A percentile compares a stretch with the other conserved stretches of the same genome.
These are phyloP conservation scores for Ophion costatus DNA, from an alignment of 2,888 invertebrate genomes.

Conservation along the genomic window DNA sequence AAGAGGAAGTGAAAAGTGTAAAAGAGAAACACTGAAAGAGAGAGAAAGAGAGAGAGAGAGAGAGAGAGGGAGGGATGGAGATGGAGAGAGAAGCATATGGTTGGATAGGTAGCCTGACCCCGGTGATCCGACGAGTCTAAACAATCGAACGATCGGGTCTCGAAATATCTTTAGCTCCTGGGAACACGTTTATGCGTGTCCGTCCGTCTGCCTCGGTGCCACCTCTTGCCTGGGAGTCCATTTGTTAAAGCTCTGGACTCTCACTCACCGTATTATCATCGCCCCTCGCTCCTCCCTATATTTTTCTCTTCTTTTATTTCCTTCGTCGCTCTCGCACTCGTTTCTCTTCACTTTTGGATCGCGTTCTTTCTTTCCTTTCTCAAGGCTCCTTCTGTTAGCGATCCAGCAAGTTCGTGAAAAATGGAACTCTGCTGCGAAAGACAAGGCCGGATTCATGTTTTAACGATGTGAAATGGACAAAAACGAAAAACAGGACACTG, in stretches of 20 bases:
- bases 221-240: constrained; percentile 44
- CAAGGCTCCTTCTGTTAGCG: not conserved
- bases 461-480: not conserved
- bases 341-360: not conserved
- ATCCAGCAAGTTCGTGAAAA: not conserved
- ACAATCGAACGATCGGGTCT: constrained; percentile 78
- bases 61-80: constrained; percentile 39
- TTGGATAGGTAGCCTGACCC: constrained; percentile 71
- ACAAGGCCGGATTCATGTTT: not conserved
- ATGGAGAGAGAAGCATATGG: constrained; percentile 14
- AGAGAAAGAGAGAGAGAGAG: no score
- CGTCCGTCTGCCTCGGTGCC: constrained; percentile 53
- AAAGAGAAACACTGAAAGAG: not conserved
- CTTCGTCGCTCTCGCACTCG: constrained; percentile 25
- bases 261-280: constrained; percentile 59
- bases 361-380: constrained; percentile 1
- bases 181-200: constrained; percentile 75
- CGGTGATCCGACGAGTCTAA: constrained; percentile 75
- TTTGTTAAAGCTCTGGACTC: constrained; percentile 48
- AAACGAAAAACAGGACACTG: no score
- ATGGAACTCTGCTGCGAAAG: not conserved
- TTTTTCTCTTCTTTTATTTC: constrained; percentile 17
- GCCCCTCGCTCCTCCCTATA: constrained; percentile 34
- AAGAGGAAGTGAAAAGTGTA: constrained; percentile 71
- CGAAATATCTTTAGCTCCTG: constrained; percentile 76